These are phyloP conservation scores for Mesorhabditis spiculigera DNA, from an alignment of 2,888 invertebrate genomes.

Conservation along the genomic window DNA sequence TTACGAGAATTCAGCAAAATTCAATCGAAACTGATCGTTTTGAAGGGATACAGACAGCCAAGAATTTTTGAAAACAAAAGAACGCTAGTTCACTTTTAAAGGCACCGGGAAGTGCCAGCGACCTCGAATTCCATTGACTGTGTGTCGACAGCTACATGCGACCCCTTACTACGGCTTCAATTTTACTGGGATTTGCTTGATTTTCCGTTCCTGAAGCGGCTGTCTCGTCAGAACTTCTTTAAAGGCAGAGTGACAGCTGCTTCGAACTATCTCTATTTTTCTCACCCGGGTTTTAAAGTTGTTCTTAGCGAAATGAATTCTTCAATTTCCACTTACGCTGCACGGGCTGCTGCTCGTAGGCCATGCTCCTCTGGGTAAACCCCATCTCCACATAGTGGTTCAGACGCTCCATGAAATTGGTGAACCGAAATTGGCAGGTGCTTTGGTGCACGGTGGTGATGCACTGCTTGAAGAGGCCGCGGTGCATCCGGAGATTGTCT, in stretches of 20 bases:
- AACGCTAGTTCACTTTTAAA: too few species aligned
- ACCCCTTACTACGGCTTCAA: too few species aligned
- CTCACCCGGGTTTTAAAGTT: too few species aligned
- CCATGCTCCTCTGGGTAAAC: conserved; percentile 13
- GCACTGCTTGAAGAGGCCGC: conserved; percentile 32
- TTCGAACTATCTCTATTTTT: background rate
- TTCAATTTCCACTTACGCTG: conserved; percentile 16
- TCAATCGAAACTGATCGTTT: too few species aligned
- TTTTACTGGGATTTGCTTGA: too few species aligned
- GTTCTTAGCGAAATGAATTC: too few species aligned
- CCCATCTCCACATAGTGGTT: conserved; percentile 20
- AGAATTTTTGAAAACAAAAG: conserved; percentile 4
- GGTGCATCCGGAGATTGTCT: conserved; percentile 29
- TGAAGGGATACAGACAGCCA: too few species aligned
- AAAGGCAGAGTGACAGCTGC: too few species aligned
- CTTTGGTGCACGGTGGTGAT: conserved; percentile 23
- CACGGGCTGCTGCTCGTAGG: conserved; percentile 24
- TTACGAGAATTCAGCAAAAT: too few species aligned
- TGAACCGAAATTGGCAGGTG: conserved; percentile 27
- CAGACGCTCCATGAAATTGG: conserved; percentile 25
- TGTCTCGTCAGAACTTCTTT: background rate
- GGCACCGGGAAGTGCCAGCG: too few species aligned
- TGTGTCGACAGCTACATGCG: too few species aligned
- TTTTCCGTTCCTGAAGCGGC: background rate
- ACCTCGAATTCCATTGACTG: too few species aligned